These are phyloP conservation scores for Pelobates cultripes DNA, from an alignment of 2,797 vertebrate genomes.

Conservation along the genomic window DNA sequence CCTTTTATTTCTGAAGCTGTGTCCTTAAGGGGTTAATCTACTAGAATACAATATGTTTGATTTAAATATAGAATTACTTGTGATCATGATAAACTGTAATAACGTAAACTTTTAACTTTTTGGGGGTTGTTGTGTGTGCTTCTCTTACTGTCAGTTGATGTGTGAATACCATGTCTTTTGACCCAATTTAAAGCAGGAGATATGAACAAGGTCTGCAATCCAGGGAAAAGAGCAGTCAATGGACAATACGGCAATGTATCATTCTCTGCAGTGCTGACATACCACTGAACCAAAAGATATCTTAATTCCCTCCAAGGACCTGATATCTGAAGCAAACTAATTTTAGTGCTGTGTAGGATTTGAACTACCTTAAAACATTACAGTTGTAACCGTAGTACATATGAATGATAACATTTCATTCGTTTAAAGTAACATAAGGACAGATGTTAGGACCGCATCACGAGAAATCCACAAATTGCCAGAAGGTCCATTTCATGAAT, in stretches of 20 bases:
- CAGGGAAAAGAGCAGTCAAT: neutral
- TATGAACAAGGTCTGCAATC: neutral
- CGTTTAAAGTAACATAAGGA: neutral
- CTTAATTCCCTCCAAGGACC: neutral
- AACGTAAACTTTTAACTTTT: too few species aligned
- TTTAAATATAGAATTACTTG: too few species aligned
- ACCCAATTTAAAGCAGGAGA: neutral
- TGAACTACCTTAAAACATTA: neutral
- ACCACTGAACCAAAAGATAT: neutral
- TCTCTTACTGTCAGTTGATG: neutral
- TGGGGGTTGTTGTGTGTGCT: neutral
- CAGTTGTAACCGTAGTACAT: neutral
- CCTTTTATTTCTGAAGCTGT: too few species aligned
- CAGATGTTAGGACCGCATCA: too few species aligned
- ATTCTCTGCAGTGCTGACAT: neutral
- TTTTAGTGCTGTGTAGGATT: neutral
- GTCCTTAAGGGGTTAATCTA: too few species aligned
- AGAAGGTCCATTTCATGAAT: too few species aligned
- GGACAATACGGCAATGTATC: neutral
- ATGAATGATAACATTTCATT: neutral
- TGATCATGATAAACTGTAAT: too few species aligned
- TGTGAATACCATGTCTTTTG: neutral
- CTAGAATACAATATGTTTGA: too few species aligned
- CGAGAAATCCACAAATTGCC: too few species aligned
- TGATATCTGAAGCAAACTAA: neutral